These are phyloP conservation scores for Ochropleura leucogaster DNA, from an alignment of 2,888 invertebrate genomes.

Conservation along the genomic window DNA sequence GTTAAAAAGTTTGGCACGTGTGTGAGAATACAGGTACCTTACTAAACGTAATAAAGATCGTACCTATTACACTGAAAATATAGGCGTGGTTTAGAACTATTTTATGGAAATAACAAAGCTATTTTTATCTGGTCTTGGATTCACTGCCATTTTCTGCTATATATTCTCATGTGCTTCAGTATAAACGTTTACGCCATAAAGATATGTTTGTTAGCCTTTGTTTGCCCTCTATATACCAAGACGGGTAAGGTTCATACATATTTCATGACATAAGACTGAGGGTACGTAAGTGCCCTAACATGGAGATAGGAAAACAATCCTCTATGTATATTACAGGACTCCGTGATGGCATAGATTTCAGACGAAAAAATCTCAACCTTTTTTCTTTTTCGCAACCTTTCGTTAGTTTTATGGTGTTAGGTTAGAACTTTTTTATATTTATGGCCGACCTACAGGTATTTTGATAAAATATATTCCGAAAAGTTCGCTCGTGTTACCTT, in stretches of 20 bases:
- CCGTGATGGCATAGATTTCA: slow-evolving; percentile 50
- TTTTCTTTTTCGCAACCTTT: slow-evolving; percentile 38
- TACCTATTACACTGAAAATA: too few relatives aligned
- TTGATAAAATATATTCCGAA: slow-evolving; percentile 43
- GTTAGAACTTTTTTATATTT: slow-evolving; percentile 45
- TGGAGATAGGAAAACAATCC: slow-evolving; percentile 52
- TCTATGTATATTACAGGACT: slow-evolving; percentile 44
- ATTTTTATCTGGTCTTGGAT: slow-evolving; percentile 32
- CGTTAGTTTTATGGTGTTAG: slow-evolving; percentile 46
- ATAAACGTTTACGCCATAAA: slow-evolving; percentile 47
- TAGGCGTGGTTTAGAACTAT: background rate
- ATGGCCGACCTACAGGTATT: slow-evolving; percentile 37
- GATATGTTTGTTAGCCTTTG: slow-evolving; percentile 53
- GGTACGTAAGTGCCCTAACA: slow-evolving; percentile 45
- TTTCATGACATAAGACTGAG: slow-evolving; percentile 55
- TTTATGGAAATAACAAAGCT: background rate
- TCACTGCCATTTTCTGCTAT: slow-evolving; percentile 17
- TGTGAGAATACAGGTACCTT: background rate
- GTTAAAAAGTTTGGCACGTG: background rate
- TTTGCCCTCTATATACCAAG: slow-evolving; percentile 24
- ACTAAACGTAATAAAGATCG: background rate
- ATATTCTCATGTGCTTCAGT: slow-evolving; percentile 23
- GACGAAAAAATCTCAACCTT: slow-evolving; percentile 37
- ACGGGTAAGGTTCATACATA: slow-evolving; percentile 56
- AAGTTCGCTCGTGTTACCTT: slow-evolving; percentile 13